Evolutionary conservation across 1,140 invertebrate species (phyloP).

Genomic region (Neodiprion virginianus): DNA sequence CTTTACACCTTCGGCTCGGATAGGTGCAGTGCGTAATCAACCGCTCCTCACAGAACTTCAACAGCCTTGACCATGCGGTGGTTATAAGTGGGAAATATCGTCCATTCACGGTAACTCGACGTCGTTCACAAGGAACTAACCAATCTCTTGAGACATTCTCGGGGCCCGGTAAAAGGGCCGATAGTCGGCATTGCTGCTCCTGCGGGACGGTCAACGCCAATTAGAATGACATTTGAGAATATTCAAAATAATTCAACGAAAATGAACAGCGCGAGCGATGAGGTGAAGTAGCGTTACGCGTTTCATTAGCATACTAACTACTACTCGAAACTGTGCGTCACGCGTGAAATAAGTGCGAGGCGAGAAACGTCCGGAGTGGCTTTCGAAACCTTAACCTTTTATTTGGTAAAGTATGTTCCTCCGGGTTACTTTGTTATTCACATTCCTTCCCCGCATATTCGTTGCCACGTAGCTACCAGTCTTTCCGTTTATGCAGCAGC

Average conservation of each 20-base stretch:
- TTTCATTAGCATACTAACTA: slow-evolving; percentile 61
- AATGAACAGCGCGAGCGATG: slow-evolving; percentile 27
- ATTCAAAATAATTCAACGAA: slow-evolving; percentile 53
- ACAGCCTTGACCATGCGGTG: no score
- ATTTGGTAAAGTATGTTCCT: neutral
- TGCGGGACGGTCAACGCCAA: slow-evolving; percentile 26
- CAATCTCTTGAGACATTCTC: no score
- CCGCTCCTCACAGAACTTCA: no score
- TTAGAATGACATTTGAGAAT: slow-evolving; percentile 49
- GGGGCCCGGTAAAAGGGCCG: no score
- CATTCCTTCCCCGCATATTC: neutral
- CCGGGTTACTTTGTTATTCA: neutral
- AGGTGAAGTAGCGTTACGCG: slow-evolving; percentile 34
- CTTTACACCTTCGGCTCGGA: no score
- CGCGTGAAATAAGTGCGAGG: slow-evolving; percentile 21
- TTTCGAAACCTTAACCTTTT: neutral
- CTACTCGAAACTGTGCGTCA: slow-evolving; percentile 48
- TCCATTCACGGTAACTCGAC: no score
- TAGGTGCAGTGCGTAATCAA: no score
- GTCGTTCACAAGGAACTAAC: no score
- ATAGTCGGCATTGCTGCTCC: no score
- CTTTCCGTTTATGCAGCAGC: no score
- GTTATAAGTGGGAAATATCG: no score
- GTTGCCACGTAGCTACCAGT: neutral
- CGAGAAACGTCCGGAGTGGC: neutral